Evolutionary conservation across 2,888 invertebrate genomes (phyloP).

Genomic region (Tipula lateralis): DNA sequence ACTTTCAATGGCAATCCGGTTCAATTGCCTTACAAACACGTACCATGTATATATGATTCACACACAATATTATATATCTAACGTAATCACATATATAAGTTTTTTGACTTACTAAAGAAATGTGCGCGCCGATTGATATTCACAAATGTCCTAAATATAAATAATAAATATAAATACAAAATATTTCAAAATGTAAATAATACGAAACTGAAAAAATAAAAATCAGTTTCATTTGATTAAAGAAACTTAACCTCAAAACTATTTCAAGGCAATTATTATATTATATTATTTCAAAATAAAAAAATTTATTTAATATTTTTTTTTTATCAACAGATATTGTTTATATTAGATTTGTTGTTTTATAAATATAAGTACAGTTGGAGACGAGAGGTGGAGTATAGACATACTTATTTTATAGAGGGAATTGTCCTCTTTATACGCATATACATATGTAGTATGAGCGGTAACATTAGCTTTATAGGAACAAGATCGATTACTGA

Average conservation of each 20-base stretch:
- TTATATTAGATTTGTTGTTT: constrained; percentile 19
- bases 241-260: constrained; percentile 24
- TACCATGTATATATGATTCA: not conserved
- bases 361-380: not conserved
- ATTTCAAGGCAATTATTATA: constrained; percentile 20
- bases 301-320: not conserved
- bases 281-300: constrained; percentile 20
- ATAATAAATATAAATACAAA: not conserved
- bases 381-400: not conserved
- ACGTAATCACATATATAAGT: not conserved
- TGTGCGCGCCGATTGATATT: not conserved
- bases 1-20: not conserved
- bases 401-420: not conserved
- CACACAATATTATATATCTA: not conserved
- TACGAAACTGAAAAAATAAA: not conserved
- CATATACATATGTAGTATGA: too few relatives aligned
- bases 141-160: constrained; percentile 20
- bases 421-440: not conserved
- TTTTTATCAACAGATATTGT: constrained; percentile 13
- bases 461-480: too few relatives aligned
- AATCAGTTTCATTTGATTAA: not conserved
- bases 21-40: not conserved
- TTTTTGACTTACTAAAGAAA: not conserved
- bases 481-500: too few relatives aligned
- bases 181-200: constrained; percentile 19